These are phyloP conservation scores for Canis aureus DNA, from an alignment of 2,113 vertebrate species.

Conservation along the genomic window DNA sequence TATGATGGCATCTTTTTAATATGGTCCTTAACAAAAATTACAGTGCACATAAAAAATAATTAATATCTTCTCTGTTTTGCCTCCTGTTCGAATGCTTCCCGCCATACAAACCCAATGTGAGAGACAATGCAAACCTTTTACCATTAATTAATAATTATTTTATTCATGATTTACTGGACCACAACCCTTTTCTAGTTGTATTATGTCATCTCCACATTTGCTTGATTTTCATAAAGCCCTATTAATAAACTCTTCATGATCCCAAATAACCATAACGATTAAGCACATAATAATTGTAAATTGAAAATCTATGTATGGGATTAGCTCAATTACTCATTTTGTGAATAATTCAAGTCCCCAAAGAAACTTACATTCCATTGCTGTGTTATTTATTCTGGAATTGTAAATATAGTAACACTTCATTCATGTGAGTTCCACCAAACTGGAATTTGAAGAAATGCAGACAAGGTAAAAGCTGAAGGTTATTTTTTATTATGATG, in stretches of 20 bases:
- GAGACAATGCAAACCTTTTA: neutral
- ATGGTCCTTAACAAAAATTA: neutral
- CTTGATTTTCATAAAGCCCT: slow-evolving; percentile 56
- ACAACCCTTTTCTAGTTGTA: neutral
- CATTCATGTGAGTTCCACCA: slow-evolving; percentile 1
- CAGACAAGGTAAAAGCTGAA: slow-evolving; percentile 52
- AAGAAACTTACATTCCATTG: slow-evolving; percentile 22
- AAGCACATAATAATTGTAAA: slow-evolving; percentile 72
- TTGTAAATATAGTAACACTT: slow-evolving; percentile 59
- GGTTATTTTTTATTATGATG: slow-evolving; percentile 58
- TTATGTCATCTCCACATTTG: slow-evolving; percentile 7
- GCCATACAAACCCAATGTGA: neutral
- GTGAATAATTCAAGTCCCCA: slow-evolving; percentile 72
- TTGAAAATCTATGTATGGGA: slow-evolving; percentile 63
- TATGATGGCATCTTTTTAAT: slow-evolving; percentile 3
- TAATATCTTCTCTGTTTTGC: neutral
- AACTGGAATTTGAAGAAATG: slow-evolving; percentile 62
- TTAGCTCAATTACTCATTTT: slow-evolving; percentile 69
- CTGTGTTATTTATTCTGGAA: slow-evolving; percentile 69
- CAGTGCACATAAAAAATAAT: neutral
- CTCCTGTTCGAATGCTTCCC: neutral
- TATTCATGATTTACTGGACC: neutral
- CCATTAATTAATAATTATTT: neutral
- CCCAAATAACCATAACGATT: slow-evolving; percentile 42
- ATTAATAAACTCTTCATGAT: slow-evolving; percentile 48